A percentile compares a stretch with the other conserved stretches of the same genome.
Conservation (phyloP, 1,140 invertebrate genomes). For the Littorina saxatilis region DNA sequence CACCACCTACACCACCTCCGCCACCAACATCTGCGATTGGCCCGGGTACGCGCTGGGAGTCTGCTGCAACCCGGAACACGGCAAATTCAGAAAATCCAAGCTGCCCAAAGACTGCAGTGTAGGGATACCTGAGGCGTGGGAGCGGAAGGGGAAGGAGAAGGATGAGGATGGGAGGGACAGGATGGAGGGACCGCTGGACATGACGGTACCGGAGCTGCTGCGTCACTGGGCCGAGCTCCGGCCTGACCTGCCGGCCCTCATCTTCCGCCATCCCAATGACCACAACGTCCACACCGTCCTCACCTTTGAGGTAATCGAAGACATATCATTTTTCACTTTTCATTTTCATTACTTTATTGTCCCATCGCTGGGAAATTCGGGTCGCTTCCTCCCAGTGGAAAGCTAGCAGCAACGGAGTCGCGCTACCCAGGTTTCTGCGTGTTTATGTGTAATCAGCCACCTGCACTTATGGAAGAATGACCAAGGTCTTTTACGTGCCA, state of each 20-base stretch:
- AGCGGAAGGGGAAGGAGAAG: neutral
- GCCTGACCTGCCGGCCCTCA: conserved; percentile 7
- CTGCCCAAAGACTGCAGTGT: neutral
- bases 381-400: too few relatives aligned
- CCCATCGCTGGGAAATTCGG: too few relatives aligned
- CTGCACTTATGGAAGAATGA: too few relatives aligned
- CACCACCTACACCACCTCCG: too few relatives aligned
- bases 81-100: neutral
- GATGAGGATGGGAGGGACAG: neutral
- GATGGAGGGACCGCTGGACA: conserved; percentile 12
- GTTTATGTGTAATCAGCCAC: too few relatives aligned
- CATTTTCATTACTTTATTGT: too few relatives aligned
- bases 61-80: neutral
- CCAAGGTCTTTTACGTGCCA: too few relatives aligned
- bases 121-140: neutral
- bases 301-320: neutral
- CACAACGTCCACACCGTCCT: neutral
- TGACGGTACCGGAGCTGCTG: conserved; percentile 21
- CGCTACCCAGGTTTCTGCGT: too few relatives aligned
- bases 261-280: conserved; percentile 9
- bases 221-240: conserved; percentile 1
- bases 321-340: too few relatives aligned
- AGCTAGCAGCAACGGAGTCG: too few relatives aligned
- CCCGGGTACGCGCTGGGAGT: too few relatives aligned
- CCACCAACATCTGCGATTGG: too few relatives aligned